Evolutionary conservation across 1,140 invertebrate genomes (phyloP).

Genomic region (Aphis craccivora): DNA sequence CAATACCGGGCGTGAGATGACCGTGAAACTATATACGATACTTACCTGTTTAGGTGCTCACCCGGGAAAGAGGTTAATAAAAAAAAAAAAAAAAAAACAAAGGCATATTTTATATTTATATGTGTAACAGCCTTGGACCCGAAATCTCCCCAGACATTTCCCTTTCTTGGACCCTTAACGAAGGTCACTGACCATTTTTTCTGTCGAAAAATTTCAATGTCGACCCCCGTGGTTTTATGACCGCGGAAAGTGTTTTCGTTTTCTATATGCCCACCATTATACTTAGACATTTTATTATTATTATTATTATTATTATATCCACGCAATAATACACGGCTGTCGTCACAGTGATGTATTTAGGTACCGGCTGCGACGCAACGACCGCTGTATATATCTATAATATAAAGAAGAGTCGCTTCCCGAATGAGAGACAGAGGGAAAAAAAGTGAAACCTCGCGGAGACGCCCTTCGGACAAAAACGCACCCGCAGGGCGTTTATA

Average conservation of each 20-base stretch:
- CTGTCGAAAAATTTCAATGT: slow-evolving; percentile 50
- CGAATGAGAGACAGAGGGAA: slow-evolving; percentile 7
- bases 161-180: slow-evolving; percentile 48
- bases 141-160: slow-evolving; percentile 53
- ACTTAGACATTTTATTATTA: neutral
- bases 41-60: slow-evolving; percentile 54
- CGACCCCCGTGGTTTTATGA: slow-evolving; percentile 50
- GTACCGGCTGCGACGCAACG: neutral
- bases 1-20: slow-evolving; percentile 53
- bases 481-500: neutral
- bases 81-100: slow-evolving; percentile 43
- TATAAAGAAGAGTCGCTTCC: neutral
- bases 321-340: neutral
- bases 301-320: neutral
- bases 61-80: slow-evolving; percentile 56
- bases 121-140: slow-evolving; percentile 54
- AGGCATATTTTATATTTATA: slow-evolving; percentile 34
- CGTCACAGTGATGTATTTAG: neutral
- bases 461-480: neutral
- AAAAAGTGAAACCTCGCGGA: slow-evolving; percentile 30
- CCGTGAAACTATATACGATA: slow-evolving; percentile 51
- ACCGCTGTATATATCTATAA: too few species aligned
- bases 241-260: slow-evolving; percentile 37
- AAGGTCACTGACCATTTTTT: slow-evolving; percentile 57
- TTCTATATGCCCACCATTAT: neutral